Conservation (phyloP, 2,888 invertebrate species). For the Melanotus villosus region DNA sequence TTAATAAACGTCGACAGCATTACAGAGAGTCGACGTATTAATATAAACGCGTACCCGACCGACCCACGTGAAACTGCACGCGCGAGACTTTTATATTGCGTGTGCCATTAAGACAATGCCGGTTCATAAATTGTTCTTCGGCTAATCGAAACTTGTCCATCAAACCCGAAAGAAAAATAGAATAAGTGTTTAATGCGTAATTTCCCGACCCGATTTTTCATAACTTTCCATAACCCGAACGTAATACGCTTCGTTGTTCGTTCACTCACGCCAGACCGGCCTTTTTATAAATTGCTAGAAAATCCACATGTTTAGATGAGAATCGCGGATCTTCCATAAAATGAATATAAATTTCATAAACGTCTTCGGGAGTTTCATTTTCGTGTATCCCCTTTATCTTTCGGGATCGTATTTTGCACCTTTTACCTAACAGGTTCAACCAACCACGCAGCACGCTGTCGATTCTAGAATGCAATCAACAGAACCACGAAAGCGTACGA, state of each 20-base stretch:
- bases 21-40: conserved; percentile 24
- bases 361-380: background rate
- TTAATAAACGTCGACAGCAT: conserved; percentile 37
- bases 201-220: too few relatives aligned
- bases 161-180: too few relatives aligned
- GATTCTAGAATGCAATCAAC: conserved; percentile 55
- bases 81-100: conserved; percentile 26
- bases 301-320: too few relatives aligned
- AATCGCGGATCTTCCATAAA: too few relatives aligned
- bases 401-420: conserved; percentile 20
- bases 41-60: conserved; percentile 23
- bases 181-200: too few relatives aligned
- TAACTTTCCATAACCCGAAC: too few relatives aligned
- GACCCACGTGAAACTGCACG: conserved; percentile 14
- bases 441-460: conserved; percentile 28
- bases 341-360: background rate
- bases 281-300: too few relatives aligned
- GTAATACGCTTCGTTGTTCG: too few relatives aligned
- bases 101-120: conserved; percentile 22
- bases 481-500: conserved; percentile 57
- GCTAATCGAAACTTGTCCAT: background rate
- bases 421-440: conserved; percentile 20
- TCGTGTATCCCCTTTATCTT: background rate
- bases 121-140: background rate
- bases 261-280: too few relatives aligned